Evolutionary conservation across 2,113 vertebrate genomes (phyloP), one percentile per base, ranked within the genome.

Genomic region (Microtus richardsoni): DNA sequence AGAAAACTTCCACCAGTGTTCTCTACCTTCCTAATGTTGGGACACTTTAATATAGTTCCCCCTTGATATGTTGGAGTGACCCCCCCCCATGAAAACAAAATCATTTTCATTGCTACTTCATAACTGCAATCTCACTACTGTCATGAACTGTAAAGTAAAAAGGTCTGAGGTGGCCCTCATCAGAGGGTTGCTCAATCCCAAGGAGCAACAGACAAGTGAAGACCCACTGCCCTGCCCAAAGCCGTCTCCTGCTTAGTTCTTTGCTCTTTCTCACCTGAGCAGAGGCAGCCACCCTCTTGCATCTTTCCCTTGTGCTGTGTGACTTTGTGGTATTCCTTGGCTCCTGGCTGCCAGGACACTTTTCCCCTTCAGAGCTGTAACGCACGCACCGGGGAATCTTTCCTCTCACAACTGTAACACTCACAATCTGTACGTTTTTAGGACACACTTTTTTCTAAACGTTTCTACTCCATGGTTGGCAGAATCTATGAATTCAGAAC

Each of bases 371-470:
- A 39, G 70, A 73, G 19, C 70, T 71, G 3, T 9, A n/a, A 71
- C 0, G 21, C 70, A n/a, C 0, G 5, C 70, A 71, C 0, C 39
- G 7, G 7, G 36, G 70, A n/a, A 36, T 3, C 68, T 71, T n/a
- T 71, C 36, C 70, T 19, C 70, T 71, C 70, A 21, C 17, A 71
- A 19, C 70, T 39, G 36, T 17, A 21, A 71, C 36, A 71, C 17
- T 71, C 17, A 71, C 70, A 71, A 71, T 19, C 17, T 71, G 17
- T 39, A 39, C 33, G 12, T 13, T 58, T 80, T 80, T 80, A 80
- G 52, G 10, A 80, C 78, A 54, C 9, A 36, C 11, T n/a, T 86
- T 84, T 87, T 36, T 16, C 36, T 49, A 62, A 87, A 44, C 66
- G 44, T 19, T 78, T 66, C 66, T 36, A 26, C 22, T 8, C 60